phyloP scores from a whole-genome alignment of 2,113 vertebrate species.

The Indicator indicator region DNA sequence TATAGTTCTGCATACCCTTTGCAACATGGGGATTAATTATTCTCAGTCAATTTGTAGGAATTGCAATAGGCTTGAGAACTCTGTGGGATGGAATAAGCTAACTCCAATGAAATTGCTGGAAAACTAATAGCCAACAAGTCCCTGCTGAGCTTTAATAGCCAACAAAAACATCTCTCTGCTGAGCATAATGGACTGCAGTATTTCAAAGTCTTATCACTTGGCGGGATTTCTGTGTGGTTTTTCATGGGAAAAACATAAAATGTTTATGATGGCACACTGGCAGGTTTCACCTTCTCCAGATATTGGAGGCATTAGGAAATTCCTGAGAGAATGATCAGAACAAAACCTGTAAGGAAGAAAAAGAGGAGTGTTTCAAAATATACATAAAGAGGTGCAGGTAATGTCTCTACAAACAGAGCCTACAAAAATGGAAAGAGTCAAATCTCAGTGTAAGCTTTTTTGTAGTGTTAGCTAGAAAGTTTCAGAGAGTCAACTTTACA shows the following conservation, averaged over 20 bases:
- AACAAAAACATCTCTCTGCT: conserved; percentile 35
- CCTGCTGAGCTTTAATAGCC: conserved; percentile 14
- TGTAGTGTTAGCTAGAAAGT: background rate
- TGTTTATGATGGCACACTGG: background rate
- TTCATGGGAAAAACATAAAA: background rate
- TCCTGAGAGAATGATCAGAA: background rate
- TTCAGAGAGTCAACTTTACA: background rate
- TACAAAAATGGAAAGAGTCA: background rate
- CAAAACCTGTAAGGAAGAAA: conserved; percentile 44
- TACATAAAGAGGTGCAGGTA: background rate
- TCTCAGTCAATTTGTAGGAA: background rate
- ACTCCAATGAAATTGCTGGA: conserved; percentile 21
- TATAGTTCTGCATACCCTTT: background rate
- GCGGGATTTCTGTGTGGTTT: background rate
- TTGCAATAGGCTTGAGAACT: conserved; percentile 34
- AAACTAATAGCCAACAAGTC: background rate
- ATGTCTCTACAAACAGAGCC: background rate
- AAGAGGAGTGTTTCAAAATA: background rate
- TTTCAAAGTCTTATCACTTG: conserved; percentile 17
- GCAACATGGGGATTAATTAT: background rate
- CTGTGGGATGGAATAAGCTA: conserved; percentile 15
- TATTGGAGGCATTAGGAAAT: background rate
- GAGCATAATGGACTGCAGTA: background rate
- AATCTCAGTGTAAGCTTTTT: background rate
- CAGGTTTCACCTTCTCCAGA: background rate